Base-by-base conservation (phyloP, 2,888 invertebrate species). In the Dexiosoma caninum region DNA sequence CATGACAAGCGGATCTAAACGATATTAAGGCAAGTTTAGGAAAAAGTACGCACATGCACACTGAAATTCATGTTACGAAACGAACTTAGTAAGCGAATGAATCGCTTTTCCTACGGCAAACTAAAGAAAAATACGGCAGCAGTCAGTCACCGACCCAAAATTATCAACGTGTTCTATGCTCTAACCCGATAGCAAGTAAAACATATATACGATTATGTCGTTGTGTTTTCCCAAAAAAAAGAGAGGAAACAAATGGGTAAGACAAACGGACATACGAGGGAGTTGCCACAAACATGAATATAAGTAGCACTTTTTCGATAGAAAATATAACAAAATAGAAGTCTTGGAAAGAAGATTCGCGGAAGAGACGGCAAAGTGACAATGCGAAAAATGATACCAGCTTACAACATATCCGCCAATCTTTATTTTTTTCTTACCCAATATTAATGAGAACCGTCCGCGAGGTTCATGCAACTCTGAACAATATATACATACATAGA, bases 1-100 rank as follows among this genome's bases (percentile, higher is more conserved):
- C 66, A 23, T 57, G 67, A 75, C 57, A 72, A 44, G 72, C 51
- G 27, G 12, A 62, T 55, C 69, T 49, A 53, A 53, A 30, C 55
- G 40, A 57, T 49, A 23, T 40, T 49, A 32, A 49, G 40, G 7
- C 19, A 23, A 21, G 12, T 21, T 37, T 37, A 62, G n/a, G n/a
- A 32, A 44, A 40, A 23, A 32, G n/a, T 19, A 23, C n/a, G 10
- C 8, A 49, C 23, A 27, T 8, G 6, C 27, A 51, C 53, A 8
- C 23, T 12, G 6, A 27, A 49, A 53, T 7, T 42, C 40, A 44
- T 42, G 21, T 30, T 32, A 46, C 16, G 8, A 35, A 44, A 57
- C 57, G 12, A 44, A 70, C 40, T 51, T 14, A 14, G 40, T 21
- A 4, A 60, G 21, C 5, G 14, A 51, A n/a, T 27, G 10, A 9